These are phyloP conservation scores for Chymomyza caudatula DNA, from an alignment of 2,888 invertebrate genomes.

Conservation along the genomic window DNA sequence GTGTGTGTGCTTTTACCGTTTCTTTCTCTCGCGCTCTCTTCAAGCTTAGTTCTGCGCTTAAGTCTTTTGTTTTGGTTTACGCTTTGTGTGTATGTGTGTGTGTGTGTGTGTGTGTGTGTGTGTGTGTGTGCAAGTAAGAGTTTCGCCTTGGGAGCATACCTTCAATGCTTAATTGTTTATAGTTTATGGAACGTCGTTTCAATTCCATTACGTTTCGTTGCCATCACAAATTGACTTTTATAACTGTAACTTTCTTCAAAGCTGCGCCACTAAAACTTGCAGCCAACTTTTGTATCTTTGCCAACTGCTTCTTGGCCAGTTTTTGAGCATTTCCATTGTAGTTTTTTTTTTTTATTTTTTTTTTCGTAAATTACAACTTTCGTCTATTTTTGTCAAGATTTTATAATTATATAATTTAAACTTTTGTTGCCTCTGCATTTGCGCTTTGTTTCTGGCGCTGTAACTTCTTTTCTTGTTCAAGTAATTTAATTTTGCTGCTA, in stretches of 20 bases:
- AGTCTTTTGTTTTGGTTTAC: conserved; percentile 69
- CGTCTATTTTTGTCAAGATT: conserved; percentile 73
- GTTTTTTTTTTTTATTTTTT: conserved; percentile 26
- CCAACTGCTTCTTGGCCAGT: conserved; percentile 47
- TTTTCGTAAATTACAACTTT: conserved; percentile 65
- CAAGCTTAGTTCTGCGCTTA: conserved; percentile 66
- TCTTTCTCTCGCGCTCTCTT: conserved; percentile 43
- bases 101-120: conserved; percentile 4
- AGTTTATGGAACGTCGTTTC: conserved; percentile 55
- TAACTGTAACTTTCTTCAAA: conserved; percentile 70
- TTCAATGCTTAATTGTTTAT: conserved; percentile 54
- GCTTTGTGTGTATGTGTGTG: conserved; percentile 36
- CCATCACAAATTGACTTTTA: conserved; percentile 47
- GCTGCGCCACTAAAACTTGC: conserved; percentile 40
- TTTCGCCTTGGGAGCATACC: conserved; percentile 57
- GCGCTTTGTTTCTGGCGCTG: conserved; percentile 45
- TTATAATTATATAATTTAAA: conserved; percentile 75
- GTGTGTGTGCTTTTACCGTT: conserved; percentile 45
- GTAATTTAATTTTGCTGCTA: conserved; percentile 1
- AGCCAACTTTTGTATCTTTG: conserved; percentile 26
- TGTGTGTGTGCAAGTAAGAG: conserved; percentile 41
- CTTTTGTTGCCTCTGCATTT: conserved; percentile 28
- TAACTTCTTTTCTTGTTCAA: conserved; percentile 37
- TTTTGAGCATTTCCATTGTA: conserved; percentile 27
- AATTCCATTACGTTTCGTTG: conserved; percentile 52